Evolutionary conservation across 2,797 vertebrate genomes (phyloP), one percentile per base, ranked within the genome.

Genomic region (Huso huso): DNA sequence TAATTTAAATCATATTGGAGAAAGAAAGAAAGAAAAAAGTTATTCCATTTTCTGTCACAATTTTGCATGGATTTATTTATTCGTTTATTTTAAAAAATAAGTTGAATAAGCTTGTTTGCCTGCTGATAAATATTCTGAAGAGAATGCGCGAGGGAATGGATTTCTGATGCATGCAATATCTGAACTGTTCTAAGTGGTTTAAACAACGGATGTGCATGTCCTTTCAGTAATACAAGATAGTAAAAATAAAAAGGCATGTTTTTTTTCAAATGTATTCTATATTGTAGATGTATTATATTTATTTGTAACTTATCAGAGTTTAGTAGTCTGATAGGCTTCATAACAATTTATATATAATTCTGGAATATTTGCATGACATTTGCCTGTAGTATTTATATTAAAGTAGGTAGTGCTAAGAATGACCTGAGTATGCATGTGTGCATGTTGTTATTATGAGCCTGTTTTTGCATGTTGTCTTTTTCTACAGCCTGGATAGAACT

Each of bases 401-500:
- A 58, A 13, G 55, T 12, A n/a, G 13, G 4, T 37, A 37, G 23
- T 37, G 23, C 23, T 37, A 37, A 37, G 48, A 13, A 10, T 49
- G 18, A 50, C 58, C n/a, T 64, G 51, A 13, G 8, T 71, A 67
- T 13, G 76, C 77, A 77, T 71, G 77, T 68, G 48, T 77, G 91
- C 91, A 90, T 91, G 90, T 76, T 79, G 72, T 86, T 78, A 79
- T 85, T 81, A 78, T 85, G 83, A 87, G 86, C 70, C 81, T 81
- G 81, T 85, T 83, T 84, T 83, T 90, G 92, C 91, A 91, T 89
- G 90, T 95, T 82, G 84, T 91, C 72, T 82, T 78, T 89, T 84
- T 83, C 82, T 85, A 90, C 89, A 95, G 93, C 87, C 77, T 89
- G 90, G 92, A 92, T 78, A 91, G 86, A 88, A 75, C 87, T 73